A percentile compares a stretch with the other conserved stretches of the same genome.
phyloP scores from a whole-genome alignment of 2,797 vertebrate species.

The Numenius phaeopus region DNA sequence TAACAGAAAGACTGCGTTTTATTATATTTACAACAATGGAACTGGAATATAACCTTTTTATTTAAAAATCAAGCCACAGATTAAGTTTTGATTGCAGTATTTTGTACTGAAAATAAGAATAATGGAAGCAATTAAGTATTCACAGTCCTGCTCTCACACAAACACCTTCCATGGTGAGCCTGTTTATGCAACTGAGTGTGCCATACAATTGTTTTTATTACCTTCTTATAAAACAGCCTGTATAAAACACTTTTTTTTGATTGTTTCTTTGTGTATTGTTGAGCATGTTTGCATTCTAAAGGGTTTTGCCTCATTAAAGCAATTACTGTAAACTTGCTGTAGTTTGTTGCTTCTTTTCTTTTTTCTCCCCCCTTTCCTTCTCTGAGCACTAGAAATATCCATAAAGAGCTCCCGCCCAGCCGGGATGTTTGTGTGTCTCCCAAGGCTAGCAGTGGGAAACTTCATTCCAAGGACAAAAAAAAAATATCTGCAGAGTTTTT shows the following conservation, averaged over 20 bases:
- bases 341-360: conserved; percentile 56
- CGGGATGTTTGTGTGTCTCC: conserved; percentile 28
- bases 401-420: conserved; percentile 66
- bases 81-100: conserved; percentile 63
- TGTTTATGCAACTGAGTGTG: conserved; percentile 66
- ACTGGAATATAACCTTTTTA: conserved; percentile 28
- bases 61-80: conserved; percentile 56
- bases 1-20: conserved; percentile 23
- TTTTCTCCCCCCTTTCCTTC: neutral
- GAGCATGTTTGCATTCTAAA: conserved; percentile 79
- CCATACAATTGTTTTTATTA: conserved; percentile 78
- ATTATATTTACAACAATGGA: conserved; percentile 56
- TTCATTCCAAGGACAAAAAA: neutral
- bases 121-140: conserved; percentile 72
- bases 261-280: conserved; percentile 80
- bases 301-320: conserved; percentile 80
- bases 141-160: conserved; percentile 50
- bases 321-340: conserved; percentile 72
- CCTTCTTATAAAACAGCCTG: conserved; percentile 75
- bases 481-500: neutral
- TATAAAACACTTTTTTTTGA: conserved; percentile 77
- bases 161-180: conserved; percentile 71
- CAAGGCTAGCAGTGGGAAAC: conserved; percentile 53
- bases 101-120: conserved; percentile 63
- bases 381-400: conserved; percentile 67